phyloP scores from a whole-genome alignment of 2,888 invertebrate genomes.

The Sarcophaga carnaria region DNA sequence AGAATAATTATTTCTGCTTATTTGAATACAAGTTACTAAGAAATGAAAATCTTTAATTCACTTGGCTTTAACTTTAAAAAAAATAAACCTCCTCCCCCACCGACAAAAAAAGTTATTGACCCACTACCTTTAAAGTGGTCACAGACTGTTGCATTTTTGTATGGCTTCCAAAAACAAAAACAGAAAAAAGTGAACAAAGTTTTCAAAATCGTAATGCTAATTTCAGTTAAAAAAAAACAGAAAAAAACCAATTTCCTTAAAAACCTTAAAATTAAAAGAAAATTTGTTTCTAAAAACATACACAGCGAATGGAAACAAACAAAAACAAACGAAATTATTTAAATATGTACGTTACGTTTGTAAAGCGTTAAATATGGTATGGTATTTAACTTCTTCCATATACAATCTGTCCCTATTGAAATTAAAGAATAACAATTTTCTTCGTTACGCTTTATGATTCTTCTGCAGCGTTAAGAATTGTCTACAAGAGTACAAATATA shows the following conservation, averaged over 20 bases:
- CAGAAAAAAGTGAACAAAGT: constrained; percentile 8
- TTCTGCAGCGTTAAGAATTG: constrained; percentile 32
- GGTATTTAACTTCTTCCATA: constrained; percentile 54
- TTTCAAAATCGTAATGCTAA: constrained; percentile 58
- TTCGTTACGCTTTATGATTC: constrained; percentile 66
- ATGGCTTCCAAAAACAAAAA: background rate
- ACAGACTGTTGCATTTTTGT: constrained; percentile 64
- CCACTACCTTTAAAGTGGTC: constrained; percentile 53
- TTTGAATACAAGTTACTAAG: background rate
- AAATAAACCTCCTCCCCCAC: constrained; percentile 22
- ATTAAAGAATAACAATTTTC: constrained; percentile 36
- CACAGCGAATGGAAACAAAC: background rate
- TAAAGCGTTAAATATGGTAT: constrained; percentile 63
- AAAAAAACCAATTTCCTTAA: constrained; percentile 62
- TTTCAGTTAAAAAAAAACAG: constrained; percentile 44
- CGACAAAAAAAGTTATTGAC: constrained; percentile 37
- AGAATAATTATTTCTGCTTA: constrained; percentile 16
- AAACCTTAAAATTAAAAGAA: constrained; percentile 31
- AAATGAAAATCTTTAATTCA: constrained; percentile 31
- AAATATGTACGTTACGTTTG: constrained; percentile 69
- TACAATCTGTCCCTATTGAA: background rate
- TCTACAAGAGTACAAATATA: background rate
- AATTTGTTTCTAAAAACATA: background rate
- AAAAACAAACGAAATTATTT: constrained; percentile 61
- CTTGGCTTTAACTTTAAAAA: constrained; percentile 20